Base-by-base conservation (phyloP, 1,140 invertebrate genomes). In the Neodiprion pinetum region DNA sequence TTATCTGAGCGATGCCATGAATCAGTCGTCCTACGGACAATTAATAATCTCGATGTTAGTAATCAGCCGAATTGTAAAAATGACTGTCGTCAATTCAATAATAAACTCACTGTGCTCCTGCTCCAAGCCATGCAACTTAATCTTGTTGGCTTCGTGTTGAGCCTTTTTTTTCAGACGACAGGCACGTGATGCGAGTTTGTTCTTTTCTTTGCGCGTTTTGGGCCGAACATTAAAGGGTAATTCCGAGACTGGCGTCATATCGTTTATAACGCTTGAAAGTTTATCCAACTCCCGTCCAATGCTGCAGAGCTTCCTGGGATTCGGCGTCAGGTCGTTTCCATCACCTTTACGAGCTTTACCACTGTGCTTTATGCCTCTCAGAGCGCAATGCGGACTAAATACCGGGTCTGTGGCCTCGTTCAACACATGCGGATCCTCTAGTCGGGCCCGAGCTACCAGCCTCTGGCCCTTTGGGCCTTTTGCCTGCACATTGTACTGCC, bases 401-500 rank as follows among this genome's bases (percentile, higher is more conserved):
- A 98, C 96, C 1, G 97, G 97, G 90, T 98, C 97, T 48, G 95
- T 96, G 9, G 96, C 93, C 82, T 95, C 93, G 83, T 96, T 95
- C 61, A 98, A 88, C 17, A 96, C 92, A 89, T 99, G 97, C n/a
- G 97, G 97, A 91, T 99, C 96, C 83, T 96, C 93, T 23, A 94
- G 92, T 81, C 96, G 94, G 7, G 94, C 93, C 83, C 95, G 93
- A 75, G 96, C 91, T 28, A 95, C 93, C 50, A 97, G 88, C 79
- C 96, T 90, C 82, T 96, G 95, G 67, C 97, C 96, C 89, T 99
- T 99, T 5, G 98, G 97, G 1, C 98, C 98, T 90, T 99, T 99
- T 1, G 97, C 96, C 89, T 99, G 98, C 7, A 98, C 96, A 89
- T 99, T 99, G 84, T 99, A 99, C 85, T 99, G 98, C 98, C 98